Percentiles rank a stretch among this genome's conserved stretches.
These are phyloP conservation scores for Microplitis demolitor DNA, from an alignment of 1,140 invertebrate genomes.

Conservation along the genomic window DNA sequence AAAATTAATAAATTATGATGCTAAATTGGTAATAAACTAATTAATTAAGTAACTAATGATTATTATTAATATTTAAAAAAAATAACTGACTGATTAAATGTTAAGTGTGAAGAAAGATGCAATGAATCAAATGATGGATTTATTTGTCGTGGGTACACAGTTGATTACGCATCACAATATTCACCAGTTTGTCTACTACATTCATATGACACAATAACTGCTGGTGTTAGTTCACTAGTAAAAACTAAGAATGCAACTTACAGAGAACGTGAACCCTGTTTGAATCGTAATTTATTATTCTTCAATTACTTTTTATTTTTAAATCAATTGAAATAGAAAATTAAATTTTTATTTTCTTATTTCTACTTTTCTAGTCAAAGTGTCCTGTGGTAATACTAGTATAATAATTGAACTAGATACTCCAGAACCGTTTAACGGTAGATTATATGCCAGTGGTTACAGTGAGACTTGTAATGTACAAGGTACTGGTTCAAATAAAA, in stretches of 20 bases:
- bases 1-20: conserved; percentile 35
- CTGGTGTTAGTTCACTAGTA: conserved; percentile 53
- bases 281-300: conserved; percentile 56
- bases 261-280: conserved; percentile 62
- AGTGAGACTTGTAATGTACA: conserved; percentile 56
- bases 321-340: neutral
- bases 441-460: conserved; percentile 58
- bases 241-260: conserved; percentile 53
- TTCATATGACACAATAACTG: conserved; percentile 56
- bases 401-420: conserved; percentile 62
- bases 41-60: neutral
- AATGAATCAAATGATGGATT: conserved; percentile 58
- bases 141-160: conserved; percentile 59
- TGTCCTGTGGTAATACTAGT: conserved; percentile 58
- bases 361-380: conserved; percentile 55
- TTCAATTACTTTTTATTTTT: neutral
- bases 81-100: neutral
- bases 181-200: conserved; percentile 54
- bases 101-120: conserved; percentile 62
- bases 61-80: neutral
- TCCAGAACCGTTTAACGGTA: conserved; percentile 60
- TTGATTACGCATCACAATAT: conserved; percentile 37
- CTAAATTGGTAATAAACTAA: conserved; percentile 42
- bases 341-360: neutral
- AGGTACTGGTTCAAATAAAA: conserved; percentile 56